Conservation (phyloP, 2,113 vertebrate species). For the Oreochromis niloticus region DNA sequence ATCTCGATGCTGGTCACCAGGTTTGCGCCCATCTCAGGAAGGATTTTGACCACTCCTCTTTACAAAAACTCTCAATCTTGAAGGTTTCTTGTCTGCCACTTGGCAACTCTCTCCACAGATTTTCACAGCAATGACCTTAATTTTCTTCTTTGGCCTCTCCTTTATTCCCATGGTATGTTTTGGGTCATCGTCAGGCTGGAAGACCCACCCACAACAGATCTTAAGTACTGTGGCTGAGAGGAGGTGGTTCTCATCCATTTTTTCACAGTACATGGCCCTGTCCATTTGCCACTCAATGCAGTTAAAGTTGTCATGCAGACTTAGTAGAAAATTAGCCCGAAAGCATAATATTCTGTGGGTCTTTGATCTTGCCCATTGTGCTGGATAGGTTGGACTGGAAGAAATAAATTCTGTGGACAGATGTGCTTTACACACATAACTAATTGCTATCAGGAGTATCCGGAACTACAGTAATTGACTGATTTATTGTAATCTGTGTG, state of each 20-base stretch:
- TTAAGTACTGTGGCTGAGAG: not conserved
- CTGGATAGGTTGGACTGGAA: not conserved
- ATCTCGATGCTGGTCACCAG: not conserved
- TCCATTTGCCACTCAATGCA: fast-evolving
- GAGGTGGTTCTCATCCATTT: not conserved
- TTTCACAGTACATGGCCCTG: not conserved
- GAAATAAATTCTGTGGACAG: not conserved
- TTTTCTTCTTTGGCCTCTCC: not conserved
- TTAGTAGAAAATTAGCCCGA: not conserved
- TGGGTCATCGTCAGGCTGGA: not conserved
- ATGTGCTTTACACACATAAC: not conserved
- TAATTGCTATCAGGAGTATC: not conserved
- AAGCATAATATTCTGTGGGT: not conserved
- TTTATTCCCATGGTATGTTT: not conserved
- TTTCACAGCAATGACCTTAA: not conserved
- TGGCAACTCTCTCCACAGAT: not conserved
- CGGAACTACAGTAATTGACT: not conserved
- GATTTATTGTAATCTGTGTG: not conserved
- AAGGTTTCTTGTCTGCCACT: not conserved
- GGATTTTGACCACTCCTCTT: fast-evolving
- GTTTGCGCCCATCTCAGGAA: not conserved
- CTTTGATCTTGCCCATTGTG: not conserved
- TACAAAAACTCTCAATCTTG: not conserved
- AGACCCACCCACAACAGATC: not conserved
- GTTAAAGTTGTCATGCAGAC: not conserved